Conservation (phyloP, 1,140 invertebrate genomes). For the Lethocerus indicus region DNA sequence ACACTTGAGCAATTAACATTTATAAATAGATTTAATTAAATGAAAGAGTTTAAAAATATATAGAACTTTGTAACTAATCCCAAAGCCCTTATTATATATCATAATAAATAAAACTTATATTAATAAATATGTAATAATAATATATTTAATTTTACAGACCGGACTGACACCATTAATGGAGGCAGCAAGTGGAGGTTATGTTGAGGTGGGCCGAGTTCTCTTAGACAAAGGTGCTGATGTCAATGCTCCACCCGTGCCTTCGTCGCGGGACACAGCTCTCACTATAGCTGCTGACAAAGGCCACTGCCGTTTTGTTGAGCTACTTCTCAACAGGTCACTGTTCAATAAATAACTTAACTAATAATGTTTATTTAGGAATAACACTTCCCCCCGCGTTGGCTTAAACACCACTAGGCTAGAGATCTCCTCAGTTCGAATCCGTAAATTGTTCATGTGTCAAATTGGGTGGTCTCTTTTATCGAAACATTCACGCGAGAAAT, state of each 20-base stretch:
- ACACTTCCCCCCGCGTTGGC: too few relatives aligned
- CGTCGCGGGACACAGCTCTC: slow-evolving; percentile 91
- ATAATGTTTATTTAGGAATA: too few relatives aligned
- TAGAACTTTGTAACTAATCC: too few relatives aligned
- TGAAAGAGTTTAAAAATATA: too few relatives aligned
- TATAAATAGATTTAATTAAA: too few relatives aligned
- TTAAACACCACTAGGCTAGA: too few relatives aligned
- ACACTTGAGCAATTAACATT: too few relatives aligned
- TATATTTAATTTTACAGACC: slow-evolving; percentile 46
- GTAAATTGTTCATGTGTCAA: too few relatives aligned
- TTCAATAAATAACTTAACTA: too few relatives aligned
- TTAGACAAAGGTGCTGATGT: slow-evolving; percentile 96
- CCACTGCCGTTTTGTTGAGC: slow-evolving; percentile 90
- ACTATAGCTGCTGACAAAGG: slow-evolving; percentile 99
- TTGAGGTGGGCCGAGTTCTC: slow-evolving; percentile 90
- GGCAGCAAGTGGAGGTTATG: slow-evolving; percentile 96
- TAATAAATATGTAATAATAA: not conserved
- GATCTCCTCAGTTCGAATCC: too few relatives aligned
- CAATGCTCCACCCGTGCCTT: slow-evolving; percentile 94
- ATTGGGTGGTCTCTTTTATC: too few relatives aligned
- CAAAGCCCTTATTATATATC: not conserved
- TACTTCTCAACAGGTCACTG: slow-evolving; percentile 37
- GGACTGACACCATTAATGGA: slow-evolving; percentile 98
- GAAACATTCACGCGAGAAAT: too few relatives aligned
- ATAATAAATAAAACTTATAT: not conserved